phyloP scores from a whole-genome alignment of 2,113 vertebrate genomes.

The Cyprinus carpio region DNA sequence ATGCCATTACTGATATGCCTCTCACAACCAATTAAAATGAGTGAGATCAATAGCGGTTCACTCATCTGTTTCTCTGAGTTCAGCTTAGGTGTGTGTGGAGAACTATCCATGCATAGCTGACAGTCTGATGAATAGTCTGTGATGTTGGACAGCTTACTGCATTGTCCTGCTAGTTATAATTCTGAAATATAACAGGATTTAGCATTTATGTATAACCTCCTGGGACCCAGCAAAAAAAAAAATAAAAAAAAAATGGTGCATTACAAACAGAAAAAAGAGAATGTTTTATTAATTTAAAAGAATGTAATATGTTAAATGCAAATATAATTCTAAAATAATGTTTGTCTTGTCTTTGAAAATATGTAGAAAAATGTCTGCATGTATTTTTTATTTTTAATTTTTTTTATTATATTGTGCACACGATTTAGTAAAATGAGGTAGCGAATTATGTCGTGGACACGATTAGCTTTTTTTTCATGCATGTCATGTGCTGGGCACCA shows the following conservation, averaged over 20 bases:
- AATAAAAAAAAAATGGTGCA: neutral
- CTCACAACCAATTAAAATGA: constrained; percentile 18
- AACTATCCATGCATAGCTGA: constrained; percentile 1
- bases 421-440: no score
- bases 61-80: constrained; percentile 29
- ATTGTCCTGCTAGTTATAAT: neutral
- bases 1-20: constrained; percentile 38
- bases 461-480: no score
- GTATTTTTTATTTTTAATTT: no score
- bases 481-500: no score
- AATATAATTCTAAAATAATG: neutral
- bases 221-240: neutral
- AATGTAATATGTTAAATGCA: neutral
- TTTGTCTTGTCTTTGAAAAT: neutral
- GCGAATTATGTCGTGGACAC: no score
- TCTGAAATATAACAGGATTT: constrained; percentile 13
- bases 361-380: no score
- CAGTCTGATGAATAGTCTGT: constrained; percentile 31
- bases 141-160: constrained; percentile 7
- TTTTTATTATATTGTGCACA: no score
- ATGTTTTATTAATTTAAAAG: no score
- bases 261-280: neutral
- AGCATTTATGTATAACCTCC: neutral
- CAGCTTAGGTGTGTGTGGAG: constrained; percentile 18
- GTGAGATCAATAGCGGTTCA: constrained; percentile 37